A percentile compares a stretch with the other conserved stretches of the same genome.
Evolutionary conservation across 2,797 vertebrate species (phyloP).

Genomic region (Scolopax rusticola): DNA sequence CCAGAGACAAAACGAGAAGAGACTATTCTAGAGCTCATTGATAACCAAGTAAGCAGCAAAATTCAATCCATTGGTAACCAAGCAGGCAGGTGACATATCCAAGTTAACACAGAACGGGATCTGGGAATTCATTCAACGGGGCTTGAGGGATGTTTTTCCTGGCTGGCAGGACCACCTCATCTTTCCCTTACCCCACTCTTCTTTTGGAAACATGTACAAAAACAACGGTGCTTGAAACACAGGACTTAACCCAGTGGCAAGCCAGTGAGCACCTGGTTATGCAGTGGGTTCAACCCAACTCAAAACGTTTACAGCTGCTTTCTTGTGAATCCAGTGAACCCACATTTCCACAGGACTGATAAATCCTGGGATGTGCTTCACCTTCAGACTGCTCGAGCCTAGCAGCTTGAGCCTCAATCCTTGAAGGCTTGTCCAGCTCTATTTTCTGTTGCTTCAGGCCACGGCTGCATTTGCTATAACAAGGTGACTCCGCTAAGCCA

Average conservation of each 20-base stretch:
- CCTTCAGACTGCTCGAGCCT: neutral
- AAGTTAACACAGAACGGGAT: neutral
- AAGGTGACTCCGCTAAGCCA: rapidly evolving
- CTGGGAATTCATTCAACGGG: neutral
- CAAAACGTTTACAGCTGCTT: neutral
- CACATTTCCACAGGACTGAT: neutral
- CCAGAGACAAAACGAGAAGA: neutral
- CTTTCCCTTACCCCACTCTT: neutral
- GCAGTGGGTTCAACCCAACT: neutral
- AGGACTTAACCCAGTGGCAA: rapidly evolving
- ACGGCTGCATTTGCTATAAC: rapidly evolving
- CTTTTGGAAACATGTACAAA: neutral
- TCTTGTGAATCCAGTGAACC: neutral
- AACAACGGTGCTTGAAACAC: neutral
- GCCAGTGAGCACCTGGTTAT: rapidly evolving
- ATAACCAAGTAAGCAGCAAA: neutral
- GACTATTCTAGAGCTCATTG: neutral
- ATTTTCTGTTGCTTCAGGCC: neutral
- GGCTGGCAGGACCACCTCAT: neutral
- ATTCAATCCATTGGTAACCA: no score
- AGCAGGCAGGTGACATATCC: neutral
- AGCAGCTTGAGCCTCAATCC: neutral
- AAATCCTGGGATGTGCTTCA: rapidly evolving
- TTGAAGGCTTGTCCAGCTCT: rapidly evolving
- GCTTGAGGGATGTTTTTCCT: neutral